Evolutionary conservation across 2,888 invertebrate genomes (phyloP), one percentile per base, ranked within the genome.

Genomic region (Pollenia amentaria): DNA sequence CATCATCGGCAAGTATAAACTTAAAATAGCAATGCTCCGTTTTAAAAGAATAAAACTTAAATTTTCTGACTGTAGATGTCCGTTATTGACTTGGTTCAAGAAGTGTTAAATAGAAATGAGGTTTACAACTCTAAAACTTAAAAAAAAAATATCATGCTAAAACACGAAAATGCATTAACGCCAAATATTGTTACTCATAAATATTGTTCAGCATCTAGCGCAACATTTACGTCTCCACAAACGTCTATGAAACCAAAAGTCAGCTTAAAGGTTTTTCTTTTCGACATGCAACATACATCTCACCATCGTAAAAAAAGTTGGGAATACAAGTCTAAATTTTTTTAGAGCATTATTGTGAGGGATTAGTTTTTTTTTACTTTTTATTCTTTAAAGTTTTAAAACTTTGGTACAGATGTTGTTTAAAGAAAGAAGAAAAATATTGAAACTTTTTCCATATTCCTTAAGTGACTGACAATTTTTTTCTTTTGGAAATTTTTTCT

Each of bases 151-250:
- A 89, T 92, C 92, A 91, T 91, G 91, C 90, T 90, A 90, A 91
- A 92, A 92, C 92, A 92, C 91, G 92, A 91, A 92, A 92, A 92
- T 92, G 92, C 92, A 92, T 92, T 92, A 92, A 92, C 87, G 87
- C 92, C 92, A 90, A 92, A 92, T 92, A 92, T 92, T 92, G 92
- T 87, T 90, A 92, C 92, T 92, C 92, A 92, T 92, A 92, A 92
- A 92, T 92, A 92, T 92, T 91, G 87, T 87, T 84, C 48, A 87
- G 84, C 80, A 84, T 57, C 73, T 62, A 84, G 42, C 53, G 57
- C 70, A 65, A 69, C 57, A 14, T 51, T 46, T 46, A 21, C 29
- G 46, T 29, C 53, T 44, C 10, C n/a, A n/a, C 14, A 29, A 21
- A 6, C 42, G 46, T 44, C 29, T 29, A 3, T 42, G 3, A 46